Base-by-base conservation (phyloP, 64 coral and sea anemone genomes). In the Porites lutea region DNA sequence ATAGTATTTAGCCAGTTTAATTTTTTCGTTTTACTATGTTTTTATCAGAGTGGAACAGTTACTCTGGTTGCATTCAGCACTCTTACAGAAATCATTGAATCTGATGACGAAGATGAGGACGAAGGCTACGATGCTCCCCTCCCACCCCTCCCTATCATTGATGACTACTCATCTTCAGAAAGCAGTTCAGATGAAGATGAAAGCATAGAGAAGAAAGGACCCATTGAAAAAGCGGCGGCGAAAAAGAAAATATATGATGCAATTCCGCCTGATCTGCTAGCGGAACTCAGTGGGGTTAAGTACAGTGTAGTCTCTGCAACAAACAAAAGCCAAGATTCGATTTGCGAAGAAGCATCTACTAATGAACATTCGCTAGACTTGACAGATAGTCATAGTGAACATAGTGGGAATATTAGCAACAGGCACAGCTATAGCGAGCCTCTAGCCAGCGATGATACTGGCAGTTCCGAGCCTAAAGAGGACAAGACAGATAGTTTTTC, bases 101-200 rank as follows among this genome's bases (percentile, higher is more conserved):
- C 63, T 45, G 68, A 61, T 3, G 59, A 83, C 11, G 79, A 73
- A 49, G 83, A 37, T 37, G 27, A 89, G 10, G 71, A 59, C 48
- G 87, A 82, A 58, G 67, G 86, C 10, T 96, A 96, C 7, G 86
- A 96, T 87, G 78, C 92, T 8, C 95, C 95, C 4, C 88, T 96
- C 4, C 95, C 95, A 18, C 67, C 91, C 1, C 23, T 96, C 71
- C 95, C 95, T 3, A 87, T 88, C 19, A 87, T 90, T 37, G 72
- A 87, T 16, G 91, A 87, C 13, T 93, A 83, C 0, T 96, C 93
- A 4, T 95, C 95, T 23, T 96, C 95, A 75, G 95, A 96, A 77
- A 94, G 90, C 50, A 96, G 95, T 21, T 96, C 95, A 69, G 95
- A 96, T 70, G 95, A 96, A n/a, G 92, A 94, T 74, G 95, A 96